A percentile compares a stretch with the other conserved stretches of the same genome.
These are phyloP conservation scores for Corythornis cristatus DNA, from an alignment of 2,113 vertebrate genomes.

Conservation along the genomic window DNA sequence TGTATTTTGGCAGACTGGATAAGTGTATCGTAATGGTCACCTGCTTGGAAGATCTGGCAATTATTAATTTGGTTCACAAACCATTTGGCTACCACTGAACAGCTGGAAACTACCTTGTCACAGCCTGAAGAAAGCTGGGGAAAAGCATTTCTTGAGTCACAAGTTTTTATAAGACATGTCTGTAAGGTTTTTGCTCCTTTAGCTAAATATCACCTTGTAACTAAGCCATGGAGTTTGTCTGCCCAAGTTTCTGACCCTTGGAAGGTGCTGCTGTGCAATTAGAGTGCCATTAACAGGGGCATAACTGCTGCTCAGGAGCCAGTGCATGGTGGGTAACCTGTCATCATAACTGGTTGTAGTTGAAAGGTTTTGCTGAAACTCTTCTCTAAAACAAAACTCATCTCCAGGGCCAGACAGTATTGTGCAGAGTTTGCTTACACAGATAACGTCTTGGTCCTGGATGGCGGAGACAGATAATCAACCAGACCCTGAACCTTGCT, in stretches of 20 bases:
- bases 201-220: background rate
- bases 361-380: background rate
- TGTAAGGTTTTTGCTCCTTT: background rate
- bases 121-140: background rate
- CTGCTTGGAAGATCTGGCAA: background rate
- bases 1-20: background rate
- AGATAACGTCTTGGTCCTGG: background rate
- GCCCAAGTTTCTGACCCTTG: background rate
- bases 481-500: background rate
- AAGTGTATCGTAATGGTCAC: background rate
- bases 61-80: background rate
- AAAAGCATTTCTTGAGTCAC: background rate
- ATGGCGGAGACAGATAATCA: background rate
- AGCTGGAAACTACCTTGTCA: background rate
- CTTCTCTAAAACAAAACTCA: background rate
- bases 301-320: background rate
- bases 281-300: background rate
- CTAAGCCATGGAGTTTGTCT: background rate
- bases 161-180: background rate
- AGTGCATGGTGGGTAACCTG: background rate
- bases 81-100: background rate
- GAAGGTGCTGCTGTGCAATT: background rate
- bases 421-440: slow-evolving; percentile 50
- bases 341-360: background rate
- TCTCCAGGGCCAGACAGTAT: background rate